These are phyloP conservation scores for Epirrita christyi DNA, from an alignment of 2,888 invertebrate species.

Conservation along the genomic window DNA sequence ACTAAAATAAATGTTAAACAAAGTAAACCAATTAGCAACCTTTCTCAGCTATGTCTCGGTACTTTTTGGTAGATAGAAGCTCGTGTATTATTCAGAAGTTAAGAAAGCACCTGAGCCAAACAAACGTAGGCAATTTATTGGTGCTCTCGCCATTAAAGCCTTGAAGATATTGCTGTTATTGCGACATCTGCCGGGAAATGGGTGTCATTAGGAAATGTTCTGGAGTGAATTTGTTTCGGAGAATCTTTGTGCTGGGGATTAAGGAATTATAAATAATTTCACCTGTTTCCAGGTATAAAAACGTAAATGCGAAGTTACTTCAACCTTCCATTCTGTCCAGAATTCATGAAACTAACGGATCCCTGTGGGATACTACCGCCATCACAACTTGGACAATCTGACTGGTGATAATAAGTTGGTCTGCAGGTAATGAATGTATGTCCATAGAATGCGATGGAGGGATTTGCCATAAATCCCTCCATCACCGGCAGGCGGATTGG, in stretches of 20 bases:
- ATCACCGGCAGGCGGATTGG: too few species aligned
- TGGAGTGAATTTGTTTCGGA: conserved; percentile 2
- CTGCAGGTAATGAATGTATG: too few species aligned
- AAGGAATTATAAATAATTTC: not conserved
- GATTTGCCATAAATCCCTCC: too few species aligned
- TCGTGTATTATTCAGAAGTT: conserved; percentile 45
- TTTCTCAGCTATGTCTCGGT: conserved; percentile 18
- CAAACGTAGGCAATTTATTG: conserved; percentile 50
- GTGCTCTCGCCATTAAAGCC: conserved; percentile 34
- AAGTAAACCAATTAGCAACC: not conserved
- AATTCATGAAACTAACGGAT: too few species aligned
- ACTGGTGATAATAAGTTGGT: too few species aligned
- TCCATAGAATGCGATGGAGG: too few species aligned
- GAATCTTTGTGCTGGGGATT: not conserved
- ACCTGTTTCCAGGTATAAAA: not conserved
- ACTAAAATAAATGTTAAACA: too few species aligned
- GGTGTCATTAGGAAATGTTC: conserved; percentile 11
- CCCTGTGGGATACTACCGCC: too few species aligned
- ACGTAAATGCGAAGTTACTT: too few species aligned
- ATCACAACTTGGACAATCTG: too few species aligned
- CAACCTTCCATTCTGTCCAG: too few species aligned
- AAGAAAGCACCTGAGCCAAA: conserved; percentile 51
- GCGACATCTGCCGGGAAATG: conserved; percentile 15
- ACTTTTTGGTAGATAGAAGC: conserved; percentile 34
- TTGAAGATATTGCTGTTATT: conserved; percentile 19